Percentiles rank a stretch among this genome's conserved stretches.
Conservation (phyloP, 2,797 vertebrate species). For the Decapterus maruadsi region DNA sequence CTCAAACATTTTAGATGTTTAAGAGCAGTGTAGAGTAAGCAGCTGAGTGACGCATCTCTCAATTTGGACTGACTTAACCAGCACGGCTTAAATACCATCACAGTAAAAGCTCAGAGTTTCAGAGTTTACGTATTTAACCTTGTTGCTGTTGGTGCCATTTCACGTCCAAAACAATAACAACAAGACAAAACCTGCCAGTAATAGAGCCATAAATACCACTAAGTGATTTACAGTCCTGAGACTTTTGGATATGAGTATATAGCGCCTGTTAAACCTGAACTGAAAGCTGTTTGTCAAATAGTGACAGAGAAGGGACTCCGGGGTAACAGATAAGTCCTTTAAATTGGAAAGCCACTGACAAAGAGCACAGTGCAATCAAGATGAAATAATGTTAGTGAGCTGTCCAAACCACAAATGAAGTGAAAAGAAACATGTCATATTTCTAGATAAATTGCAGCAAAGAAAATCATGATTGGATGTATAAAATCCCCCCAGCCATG, state of each 20-base stretch:
- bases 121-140: slow-evolving; percentile 25
- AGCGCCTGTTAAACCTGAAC: slow-evolving; percentile 2
- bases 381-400: slow-evolving; percentile 4
- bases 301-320: neutral
- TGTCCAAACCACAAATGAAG: slow-evolving; percentile 20
- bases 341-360: slow-evolving; percentile 3
- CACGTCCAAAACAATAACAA: slow-evolving; percentile 22
- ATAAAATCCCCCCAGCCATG: neutral
- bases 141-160: slow-evolving; percentile 6
- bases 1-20: neutral
- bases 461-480: neutral
- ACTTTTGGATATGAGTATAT: slow-evolving; percentile 5
- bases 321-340: neutral
- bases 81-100: neutral
- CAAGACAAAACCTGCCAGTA: slow-evolving; percentile 17
- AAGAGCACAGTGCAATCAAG: neutral
- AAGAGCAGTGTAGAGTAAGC: neutral
- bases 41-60: neutral
- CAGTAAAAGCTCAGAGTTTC: slow-evolving; percentile 23
- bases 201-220: slow-evolving; percentile 14
- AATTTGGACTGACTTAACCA: neutral
- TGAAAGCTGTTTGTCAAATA: neutral
- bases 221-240: slow-evolving; percentile 1
- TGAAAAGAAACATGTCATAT: slow-evolving; percentile 22
- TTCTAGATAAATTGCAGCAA: slow-evolving; percentile 33